These are phyloP conservation scores for Periphyllus acericola DNA, from an alignment of 2,888 invertebrate species.

Conservation along the genomic window DNA sequence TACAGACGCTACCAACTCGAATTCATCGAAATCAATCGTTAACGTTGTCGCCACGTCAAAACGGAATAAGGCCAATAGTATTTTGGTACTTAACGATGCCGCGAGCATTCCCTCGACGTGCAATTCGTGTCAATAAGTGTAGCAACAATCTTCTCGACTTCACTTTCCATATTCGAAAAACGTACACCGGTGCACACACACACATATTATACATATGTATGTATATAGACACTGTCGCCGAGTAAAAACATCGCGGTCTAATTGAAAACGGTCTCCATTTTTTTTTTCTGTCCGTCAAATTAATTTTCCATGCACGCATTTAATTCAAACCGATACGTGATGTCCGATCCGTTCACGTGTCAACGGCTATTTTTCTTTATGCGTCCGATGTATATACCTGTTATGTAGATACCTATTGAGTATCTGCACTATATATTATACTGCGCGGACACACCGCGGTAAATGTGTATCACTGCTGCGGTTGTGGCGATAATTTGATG, in stretches of 20 bases:
- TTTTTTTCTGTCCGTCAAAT: conserved; percentile 8
- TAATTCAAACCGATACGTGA: conserved; percentile 1
- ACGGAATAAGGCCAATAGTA: neutral
- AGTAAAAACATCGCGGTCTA: neutral
- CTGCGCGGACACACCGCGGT: neutral
- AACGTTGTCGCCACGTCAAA: neutral
- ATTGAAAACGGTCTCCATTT: neutral
- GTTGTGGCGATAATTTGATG: neutral
- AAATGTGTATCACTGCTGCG: neutral
- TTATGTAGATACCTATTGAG: neutral
- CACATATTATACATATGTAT: neutral
- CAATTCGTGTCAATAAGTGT: neutral
- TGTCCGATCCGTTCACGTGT: neutral
- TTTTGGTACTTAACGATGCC: neutral
- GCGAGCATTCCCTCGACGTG: conserved; percentile 16
- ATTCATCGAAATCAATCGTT: neutral
- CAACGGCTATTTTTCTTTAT: neutral
- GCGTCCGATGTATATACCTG: neutral
- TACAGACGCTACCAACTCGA: too few relatives aligned
- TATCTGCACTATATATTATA: neutral
- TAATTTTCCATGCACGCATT: conserved; percentile 37
- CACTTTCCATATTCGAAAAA: conserved; percentile 42
- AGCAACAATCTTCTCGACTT: neutral
- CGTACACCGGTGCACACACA: neutral
- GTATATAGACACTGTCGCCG: neutral